Evolutionary conservation across 2,113 vertebrate genomes (phyloP).

Genomic region (Etia nguti): DNA sequence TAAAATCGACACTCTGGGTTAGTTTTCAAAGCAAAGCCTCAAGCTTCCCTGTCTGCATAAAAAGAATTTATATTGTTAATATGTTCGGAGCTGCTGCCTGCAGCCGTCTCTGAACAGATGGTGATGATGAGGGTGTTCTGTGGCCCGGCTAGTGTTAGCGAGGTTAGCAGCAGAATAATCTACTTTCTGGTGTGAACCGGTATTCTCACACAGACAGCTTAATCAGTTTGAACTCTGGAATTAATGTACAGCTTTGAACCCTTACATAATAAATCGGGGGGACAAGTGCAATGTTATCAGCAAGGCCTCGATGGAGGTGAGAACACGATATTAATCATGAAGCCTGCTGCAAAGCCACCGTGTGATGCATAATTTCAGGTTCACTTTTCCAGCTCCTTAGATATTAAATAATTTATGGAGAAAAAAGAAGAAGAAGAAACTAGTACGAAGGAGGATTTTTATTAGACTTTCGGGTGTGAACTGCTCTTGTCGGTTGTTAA

Average conservation of each 20-base stretch:
- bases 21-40: neutral
- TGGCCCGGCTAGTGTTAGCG: neutral
- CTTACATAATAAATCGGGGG: constrained; percentile 29
- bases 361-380: constrained; percentile 21
- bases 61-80: accelerated
- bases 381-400: neutral
- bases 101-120: neutral
- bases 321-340: constrained; percentile 30
- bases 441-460: neutral
- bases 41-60: neutral
- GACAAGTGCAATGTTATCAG: constrained; percentile 17
- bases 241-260: constrained; percentile 25
- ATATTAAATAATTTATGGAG: constrained; percentile 3
- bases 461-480: neutral
- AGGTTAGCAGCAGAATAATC: neutral
- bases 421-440: neutral
- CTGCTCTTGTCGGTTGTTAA: neutral
- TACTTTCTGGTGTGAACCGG: neutral
- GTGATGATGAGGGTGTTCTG: neutral
- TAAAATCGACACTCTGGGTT: neutral
- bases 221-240: constrained; percentile 35
- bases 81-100: neutral
- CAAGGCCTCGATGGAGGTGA: neutral
- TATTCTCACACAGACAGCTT: neutral
- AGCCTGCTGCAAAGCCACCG: neutral